Conservation (phyloP, 1,140 invertebrate species). For the Drosophila tristis region DNA sequence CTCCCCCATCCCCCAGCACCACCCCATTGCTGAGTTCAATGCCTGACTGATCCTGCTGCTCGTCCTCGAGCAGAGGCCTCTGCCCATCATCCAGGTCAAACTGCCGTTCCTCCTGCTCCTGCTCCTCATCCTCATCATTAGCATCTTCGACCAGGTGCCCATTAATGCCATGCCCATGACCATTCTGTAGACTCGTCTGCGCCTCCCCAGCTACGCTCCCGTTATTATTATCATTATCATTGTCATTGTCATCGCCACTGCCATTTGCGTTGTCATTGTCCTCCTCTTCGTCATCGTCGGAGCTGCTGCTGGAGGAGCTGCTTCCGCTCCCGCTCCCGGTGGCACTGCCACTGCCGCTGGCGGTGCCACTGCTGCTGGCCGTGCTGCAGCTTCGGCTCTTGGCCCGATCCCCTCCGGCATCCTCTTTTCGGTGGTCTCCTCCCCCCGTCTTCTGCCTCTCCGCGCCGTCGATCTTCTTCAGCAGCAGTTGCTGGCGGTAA, state of each 20-base stretch:
- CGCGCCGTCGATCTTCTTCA: conserved; percentile 69
- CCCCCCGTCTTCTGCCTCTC: conserved; percentile 16
- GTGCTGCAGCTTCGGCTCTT: conserved; percentile 41
- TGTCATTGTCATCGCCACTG: neutral
- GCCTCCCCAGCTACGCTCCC: conserved; percentile 1
- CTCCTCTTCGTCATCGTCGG: conserved; percentile 50
- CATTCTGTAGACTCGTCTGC: conserved; percentile 36
- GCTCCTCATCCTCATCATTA: conserved; percentile 12
- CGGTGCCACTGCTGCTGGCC: conserved; percentile 27
- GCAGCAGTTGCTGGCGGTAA: conserved; percentile 76
- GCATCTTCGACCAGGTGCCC: conserved; percentile 28
- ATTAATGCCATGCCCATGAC: conserved; percentile 42
- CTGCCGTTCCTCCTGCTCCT: conserved; percentile 22
- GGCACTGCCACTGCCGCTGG: conserved; percentile 37
- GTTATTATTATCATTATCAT: conserved; percentile 3
- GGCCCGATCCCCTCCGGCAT: conserved; percentile 1
- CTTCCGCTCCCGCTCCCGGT: conserved; percentile 37
- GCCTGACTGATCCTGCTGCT: conserved; percentile 2
- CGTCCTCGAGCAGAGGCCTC: neutral
- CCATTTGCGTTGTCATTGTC: conserved; percentile 31
- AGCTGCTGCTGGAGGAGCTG: conserved; percentile 61
- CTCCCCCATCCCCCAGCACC: conserved; percentile 4
- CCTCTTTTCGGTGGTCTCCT: neutral
- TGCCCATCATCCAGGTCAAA: conserved; percentile 3
- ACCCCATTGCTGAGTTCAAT: conserved; percentile 9